A percentile compares a stretch with the other conserved stretches of the same genome.
Conservation (phyloP, 2,113 vertebrate genomes). For the Periophthalmodon schlosseri region DNA sequence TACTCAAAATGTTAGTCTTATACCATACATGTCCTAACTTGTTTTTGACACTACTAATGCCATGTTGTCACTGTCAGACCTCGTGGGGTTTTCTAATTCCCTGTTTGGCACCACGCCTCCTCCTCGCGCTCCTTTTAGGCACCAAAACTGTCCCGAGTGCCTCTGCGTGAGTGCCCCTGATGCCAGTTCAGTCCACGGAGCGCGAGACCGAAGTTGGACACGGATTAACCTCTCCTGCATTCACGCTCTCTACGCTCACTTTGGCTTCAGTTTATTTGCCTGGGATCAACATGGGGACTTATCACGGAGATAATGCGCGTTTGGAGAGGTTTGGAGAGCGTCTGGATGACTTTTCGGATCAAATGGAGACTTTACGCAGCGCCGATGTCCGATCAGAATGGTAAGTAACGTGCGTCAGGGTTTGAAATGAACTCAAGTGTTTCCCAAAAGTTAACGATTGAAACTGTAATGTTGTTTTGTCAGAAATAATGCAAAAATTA, state of each 20-base stretch:
- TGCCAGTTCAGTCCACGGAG: not conserved
- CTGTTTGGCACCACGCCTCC: constrained; percentile 19
- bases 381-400: constrained; percentile 37
- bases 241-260: not conserved
- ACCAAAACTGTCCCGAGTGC: constrained; percentile 42
- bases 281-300: constrained; percentile 27
- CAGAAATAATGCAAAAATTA: too few species aligned
- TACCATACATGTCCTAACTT: too few species aligned
- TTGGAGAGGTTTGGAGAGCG: constrained; percentile 23
- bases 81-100: not conserved
- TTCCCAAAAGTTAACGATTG: too few species aligned
- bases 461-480: too few species aligned
- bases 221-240: not conserved
- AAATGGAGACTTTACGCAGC: constrained; percentile 36
- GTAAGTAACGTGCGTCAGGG: constrained; percentile 38
- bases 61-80: not conserved
- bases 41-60: too few species aligned
- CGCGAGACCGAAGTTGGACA: not conserved
- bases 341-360: constrained; percentile 42
- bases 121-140: constrained; percentile 36
- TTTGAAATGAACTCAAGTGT: not conserved
- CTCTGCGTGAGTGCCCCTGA: not conserved
- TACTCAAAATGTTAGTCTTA: not conserved
- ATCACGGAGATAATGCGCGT: constrained; percentile 35
- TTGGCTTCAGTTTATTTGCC: not conserved